Percentiles rank a stretch among this genome's conserved stretches.
Conservation (phyloP, 1,140 invertebrate genomes). For the Drosophila burlai region DNA sequence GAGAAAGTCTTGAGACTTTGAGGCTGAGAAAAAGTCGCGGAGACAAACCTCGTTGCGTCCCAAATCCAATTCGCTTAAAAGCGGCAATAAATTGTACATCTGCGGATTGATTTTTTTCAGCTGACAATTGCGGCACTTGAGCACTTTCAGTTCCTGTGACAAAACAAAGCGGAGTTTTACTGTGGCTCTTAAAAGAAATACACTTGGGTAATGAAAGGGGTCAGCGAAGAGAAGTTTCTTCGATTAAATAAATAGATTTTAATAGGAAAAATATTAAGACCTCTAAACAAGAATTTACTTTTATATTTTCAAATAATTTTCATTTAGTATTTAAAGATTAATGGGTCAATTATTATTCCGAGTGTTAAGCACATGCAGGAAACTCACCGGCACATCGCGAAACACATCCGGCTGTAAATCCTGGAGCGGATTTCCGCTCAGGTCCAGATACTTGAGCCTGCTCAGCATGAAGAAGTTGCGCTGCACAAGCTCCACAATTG, state of each 20-base stretch:
- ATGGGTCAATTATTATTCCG: background rate
- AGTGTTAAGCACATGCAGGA: conserved; percentile 18
- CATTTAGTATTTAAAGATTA: background rate
- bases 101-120: conserved; percentile 91
- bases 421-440: conserved; percentile 90
- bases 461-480: conserved; percentile 88
- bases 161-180: conserved; percentile 24
- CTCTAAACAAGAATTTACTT: background rate
- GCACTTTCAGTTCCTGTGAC: conserved; percentile 88
- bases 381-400: conserved; percentile 89
- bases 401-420: conserved; percentile 91
- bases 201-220: background rate
- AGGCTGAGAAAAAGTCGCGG: conserved; percentile 15
- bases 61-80: conserved; percentile 90
- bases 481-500: conserved; percentile 89
- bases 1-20: conserved; percentile 28
- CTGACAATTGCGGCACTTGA: conserved; percentile 89
- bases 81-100: conserved; percentile 90
- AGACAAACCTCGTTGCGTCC: conserved; percentile 88
- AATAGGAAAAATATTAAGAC: background rate
- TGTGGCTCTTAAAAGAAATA: conserved; percentile 6
- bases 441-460: conserved; percentile 89
- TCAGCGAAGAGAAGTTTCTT: background rate
- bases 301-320: too few species aligned
- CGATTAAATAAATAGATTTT: background rate